A percentile compares a stretch with the other conserved stretches of the same genome.
These are phyloP conservation scores for Eurystomus glaucurus DNA, from an alignment of 2,797 vertebrate genomes.

Conservation along the genomic window DNA sequence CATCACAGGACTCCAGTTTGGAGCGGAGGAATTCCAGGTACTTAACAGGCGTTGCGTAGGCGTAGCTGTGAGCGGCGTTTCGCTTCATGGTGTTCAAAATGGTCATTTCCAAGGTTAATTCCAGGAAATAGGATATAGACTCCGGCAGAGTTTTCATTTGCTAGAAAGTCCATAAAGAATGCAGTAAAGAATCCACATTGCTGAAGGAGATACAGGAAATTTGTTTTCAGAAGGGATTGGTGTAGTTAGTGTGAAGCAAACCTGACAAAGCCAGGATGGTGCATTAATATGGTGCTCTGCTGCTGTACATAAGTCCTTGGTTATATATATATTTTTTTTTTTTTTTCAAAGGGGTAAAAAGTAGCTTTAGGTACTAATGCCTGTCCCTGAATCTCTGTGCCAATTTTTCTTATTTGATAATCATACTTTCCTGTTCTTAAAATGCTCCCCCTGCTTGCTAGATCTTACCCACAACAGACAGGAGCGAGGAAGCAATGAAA, in stretches of 20 bases:
- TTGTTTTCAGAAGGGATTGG: background rate
- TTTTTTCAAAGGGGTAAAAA: fast-evolving
- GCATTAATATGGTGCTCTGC: background rate
- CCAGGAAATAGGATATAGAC: background rate
- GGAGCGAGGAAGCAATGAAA: slow-evolving; percentile 7
- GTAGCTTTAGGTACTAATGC: background rate
- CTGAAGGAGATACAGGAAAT: background rate
- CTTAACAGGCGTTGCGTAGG: background rate
- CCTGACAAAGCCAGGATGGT: background rate
- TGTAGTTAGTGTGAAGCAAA: background rate
- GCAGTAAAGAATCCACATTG: background rate
- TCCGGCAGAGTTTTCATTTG: background rate
- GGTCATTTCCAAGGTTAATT: background rate
- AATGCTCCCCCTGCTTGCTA: background rate
- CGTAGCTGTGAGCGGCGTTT: background rate
- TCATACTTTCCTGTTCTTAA: slow-evolving; percentile 23
- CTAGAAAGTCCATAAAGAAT: background rate
- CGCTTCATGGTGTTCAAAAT: background rate
- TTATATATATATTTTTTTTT: fast-evolving
- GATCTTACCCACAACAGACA: background rate
- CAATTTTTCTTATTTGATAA: slow-evolving; percentile 22
- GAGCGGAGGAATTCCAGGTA: background rate
- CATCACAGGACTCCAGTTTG: fast-evolving
- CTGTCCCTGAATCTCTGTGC: slow-evolving; percentile 1
- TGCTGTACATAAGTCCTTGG: background rate